These are phyloP conservation scores for Tyria jacobaeae DNA, from an alignment of 2,888 invertebrate genomes.

Conservation along the genomic window DNA sequence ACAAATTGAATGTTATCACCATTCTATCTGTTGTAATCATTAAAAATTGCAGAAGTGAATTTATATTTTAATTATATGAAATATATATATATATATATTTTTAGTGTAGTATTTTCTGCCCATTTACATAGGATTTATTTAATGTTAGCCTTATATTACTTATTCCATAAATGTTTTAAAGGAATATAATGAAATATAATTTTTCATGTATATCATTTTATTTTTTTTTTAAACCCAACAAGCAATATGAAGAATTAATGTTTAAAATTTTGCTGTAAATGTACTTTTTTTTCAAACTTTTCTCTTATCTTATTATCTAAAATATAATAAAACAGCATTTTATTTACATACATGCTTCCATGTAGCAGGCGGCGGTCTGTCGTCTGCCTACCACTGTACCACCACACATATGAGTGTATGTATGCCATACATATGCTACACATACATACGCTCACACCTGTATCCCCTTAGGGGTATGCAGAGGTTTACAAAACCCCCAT, in stretches of 20 bases:
- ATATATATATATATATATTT: background rate
- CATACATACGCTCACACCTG: too few species aligned
- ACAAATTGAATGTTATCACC: too few species aligned
- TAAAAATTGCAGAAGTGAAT: too few species aligned
- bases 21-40: too few species aligned
- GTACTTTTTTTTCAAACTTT: background rate
- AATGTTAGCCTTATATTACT: background rate
- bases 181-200: slow-evolving; percentile 1
- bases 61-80: background rate
- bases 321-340: background rate
- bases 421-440: too few species aligned
- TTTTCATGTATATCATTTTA: background rate
- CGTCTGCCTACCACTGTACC: too few species aligned
- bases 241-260: background rate
- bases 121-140: background rate
- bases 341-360: background rate
- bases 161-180: slow-evolving; percentile 1
- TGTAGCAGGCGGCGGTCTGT: too few species aligned
- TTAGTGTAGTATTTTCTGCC: background rate
- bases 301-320: background rate
- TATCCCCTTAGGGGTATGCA: too few species aligned
- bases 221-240: background rate
- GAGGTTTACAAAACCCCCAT: too few species aligned
- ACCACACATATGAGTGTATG: too few species aligned
- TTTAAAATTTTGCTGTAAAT: slow-evolving; percentile 2